Percentiles rank a stretch among this genome's conserved stretches.
phyloP scores from a whole-genome alignment of 2,113 vertebrate genomes.

The Centrocercus urophasianus region DNA sequence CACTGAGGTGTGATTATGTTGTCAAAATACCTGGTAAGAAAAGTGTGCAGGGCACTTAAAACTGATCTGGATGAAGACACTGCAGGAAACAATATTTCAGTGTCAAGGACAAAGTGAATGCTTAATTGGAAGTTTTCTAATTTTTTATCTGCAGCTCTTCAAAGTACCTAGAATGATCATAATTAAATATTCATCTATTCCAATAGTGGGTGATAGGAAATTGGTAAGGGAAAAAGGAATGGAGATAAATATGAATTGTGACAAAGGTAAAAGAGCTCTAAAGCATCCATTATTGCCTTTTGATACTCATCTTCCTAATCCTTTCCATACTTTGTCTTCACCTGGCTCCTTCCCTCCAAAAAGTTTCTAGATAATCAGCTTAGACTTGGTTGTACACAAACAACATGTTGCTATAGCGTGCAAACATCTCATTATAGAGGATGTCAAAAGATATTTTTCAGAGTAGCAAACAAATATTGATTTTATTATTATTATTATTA shows the following conservation, averaged over 20 bases:
- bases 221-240: background rate
- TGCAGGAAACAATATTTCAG: background rate
- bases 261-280: background rate
- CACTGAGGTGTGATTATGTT: background rate
- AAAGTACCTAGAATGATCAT: background rate
- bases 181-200: constrained; percentile 1
- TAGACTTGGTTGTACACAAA: too few species aligned
- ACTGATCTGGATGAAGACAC: background rate
- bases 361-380: background rate
- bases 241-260: background rate
- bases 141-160: background rate
- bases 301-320: background rate
- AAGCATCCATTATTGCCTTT: background rate
- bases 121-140: background rate
- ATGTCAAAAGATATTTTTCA: background rate
- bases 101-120: background rate
- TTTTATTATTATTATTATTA: too few species aligned
- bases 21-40: background rate
- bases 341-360: background rate
- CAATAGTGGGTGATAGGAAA: background rate
- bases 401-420: too few species aligned
- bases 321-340: background rate
- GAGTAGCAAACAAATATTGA: background rate
- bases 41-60: background rate
- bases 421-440: background rate